Evolutionary conservation across 2,888 invertebrate genomes (phyloP).

Genomic region (Papilio elwesi): DNA sequence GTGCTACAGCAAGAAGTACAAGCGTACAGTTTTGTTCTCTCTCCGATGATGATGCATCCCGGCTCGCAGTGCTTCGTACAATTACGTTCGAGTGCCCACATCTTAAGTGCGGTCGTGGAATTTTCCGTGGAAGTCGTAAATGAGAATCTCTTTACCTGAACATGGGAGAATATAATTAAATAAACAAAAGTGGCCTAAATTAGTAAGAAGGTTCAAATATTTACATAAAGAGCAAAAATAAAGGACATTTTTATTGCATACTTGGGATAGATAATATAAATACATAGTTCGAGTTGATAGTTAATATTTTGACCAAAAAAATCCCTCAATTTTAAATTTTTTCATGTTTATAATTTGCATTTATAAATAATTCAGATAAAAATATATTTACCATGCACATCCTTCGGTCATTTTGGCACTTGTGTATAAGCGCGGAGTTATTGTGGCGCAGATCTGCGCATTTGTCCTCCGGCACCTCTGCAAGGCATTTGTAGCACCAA

Average conservation of each 20-base stretch:
- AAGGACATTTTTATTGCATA: not conserved
- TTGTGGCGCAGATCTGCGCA: constrained; percentile 87
- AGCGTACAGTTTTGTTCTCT: constrained; percentile 93
- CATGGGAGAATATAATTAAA: not conserved
- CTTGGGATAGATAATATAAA: constrained; percentile 5
- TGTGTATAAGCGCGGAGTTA: constrained; percentile 86
- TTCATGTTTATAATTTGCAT: too few relatives aligned
- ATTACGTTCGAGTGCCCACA: constrained; percentile 93
- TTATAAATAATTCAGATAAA: not conserved
- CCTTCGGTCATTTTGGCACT: constrained; percentile 90
- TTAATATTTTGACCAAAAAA: not conserved
- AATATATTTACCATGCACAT: constrained; percentile 88
- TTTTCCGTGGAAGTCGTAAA: constrained; percentile 93
- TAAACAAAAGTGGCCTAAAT: not conserved
- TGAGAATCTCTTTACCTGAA: constrained; percentile 91
- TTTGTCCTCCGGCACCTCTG: constrained; percentile 88
- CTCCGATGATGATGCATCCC: constrained; percentile 95
- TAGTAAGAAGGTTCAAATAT: constrained; percentile 1
- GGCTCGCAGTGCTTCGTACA: constrained; percentile 93
- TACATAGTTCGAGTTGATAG: not conserved
- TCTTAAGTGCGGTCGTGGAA: constrained; percentile 86
- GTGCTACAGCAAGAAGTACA: constrained; percentile 94
- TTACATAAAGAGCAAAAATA: not conserved
- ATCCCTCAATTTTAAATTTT: too few relatives aligned
- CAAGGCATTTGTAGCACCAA: constrained; percentile 92